Conservation (phyloP, 2,888 invertebrate species). For the Julus scandinavius region DNA sequence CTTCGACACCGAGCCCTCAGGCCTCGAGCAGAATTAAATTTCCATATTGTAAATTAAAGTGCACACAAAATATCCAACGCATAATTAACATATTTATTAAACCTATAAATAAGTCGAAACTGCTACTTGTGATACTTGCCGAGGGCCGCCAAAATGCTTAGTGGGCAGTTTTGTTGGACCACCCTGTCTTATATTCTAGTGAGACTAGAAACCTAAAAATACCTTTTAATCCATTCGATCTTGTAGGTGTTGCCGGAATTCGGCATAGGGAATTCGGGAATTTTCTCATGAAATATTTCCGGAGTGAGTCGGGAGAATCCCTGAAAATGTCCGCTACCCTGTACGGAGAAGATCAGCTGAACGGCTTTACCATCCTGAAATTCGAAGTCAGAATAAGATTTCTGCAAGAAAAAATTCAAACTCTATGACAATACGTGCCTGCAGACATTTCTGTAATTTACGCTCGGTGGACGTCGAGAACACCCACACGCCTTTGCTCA, state of each 20-base stretch:
- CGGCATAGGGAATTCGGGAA: slow-evolving; percentile 64
- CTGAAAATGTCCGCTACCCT: slow-evolving; percentile 70
- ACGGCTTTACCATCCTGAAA: slow-evolving; percentile 66
- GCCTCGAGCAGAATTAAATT: neutral
- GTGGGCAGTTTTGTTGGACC: no score
- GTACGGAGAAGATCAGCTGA: slow-evolving; percentile 70
- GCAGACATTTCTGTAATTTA: slow-evolving; percentile 72
- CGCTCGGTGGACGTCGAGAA: slow-evolving; percentile 74
- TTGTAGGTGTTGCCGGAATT: slow-evolving; percentile 65
- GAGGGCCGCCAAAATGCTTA: no score
- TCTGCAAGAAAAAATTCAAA: neutral
- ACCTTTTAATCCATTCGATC: slow-evolving; percentile 69
- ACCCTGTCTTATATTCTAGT: neutral
- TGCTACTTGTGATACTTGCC: no score
- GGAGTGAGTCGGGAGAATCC: slow-evolving; percentile 67
- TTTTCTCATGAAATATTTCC: slow-evolving; percentile 63
- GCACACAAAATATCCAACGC: neutral
- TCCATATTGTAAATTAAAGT: neutral
- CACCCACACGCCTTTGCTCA: slow-evolving; percentile 71
- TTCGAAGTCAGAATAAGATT: slow-evolving; percentile 54
- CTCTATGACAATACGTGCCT: slow-evolving; percentile 67
- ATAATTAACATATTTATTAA: no score
- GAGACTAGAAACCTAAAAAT: neutral
- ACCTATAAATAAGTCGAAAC: no score
- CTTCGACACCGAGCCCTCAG: no score